Conservation (phyloP, 2,113 vertebrate genomes). For the Redunca redunca region DNA sequence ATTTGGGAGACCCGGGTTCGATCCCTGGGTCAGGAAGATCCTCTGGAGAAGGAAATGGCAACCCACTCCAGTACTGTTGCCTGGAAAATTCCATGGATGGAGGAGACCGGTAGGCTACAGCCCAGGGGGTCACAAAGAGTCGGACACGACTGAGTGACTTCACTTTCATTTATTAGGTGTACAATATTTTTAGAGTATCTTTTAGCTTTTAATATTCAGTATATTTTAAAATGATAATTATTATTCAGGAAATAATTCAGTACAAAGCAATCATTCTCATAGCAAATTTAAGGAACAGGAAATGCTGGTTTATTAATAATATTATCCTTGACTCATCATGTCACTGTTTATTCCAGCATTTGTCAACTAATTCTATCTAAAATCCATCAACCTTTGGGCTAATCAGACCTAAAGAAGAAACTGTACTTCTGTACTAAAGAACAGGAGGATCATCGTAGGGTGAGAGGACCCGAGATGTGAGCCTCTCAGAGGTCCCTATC, state of each 20-base stretch:
- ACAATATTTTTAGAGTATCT: not conserved
- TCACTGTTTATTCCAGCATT: not conserved
- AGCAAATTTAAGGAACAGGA: constrained; percentile 7
- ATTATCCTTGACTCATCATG: not conserved
- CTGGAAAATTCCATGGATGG: no score
- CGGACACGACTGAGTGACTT: no score
- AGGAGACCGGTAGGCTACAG: no score
- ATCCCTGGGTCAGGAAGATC: no score
- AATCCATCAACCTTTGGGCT: not conserved
- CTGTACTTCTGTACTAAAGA: not conserved
- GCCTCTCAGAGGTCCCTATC: not conserved
- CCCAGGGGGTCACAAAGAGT: no score
- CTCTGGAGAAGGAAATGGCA: no score
- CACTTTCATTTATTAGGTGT: not conserved
- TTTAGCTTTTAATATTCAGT: not conserved
- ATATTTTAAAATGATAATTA: constrained; percentile 10
- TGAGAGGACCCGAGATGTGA: not conserved
- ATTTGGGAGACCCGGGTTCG: no score
- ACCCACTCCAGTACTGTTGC: no score
- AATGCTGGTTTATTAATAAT: constrained; percentile 3
- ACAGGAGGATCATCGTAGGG: not conserved
- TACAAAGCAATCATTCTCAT: constrained; percentile 27
- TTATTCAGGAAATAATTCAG: constrained; percentile 32
- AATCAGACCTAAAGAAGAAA: not conserved
- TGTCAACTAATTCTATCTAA: not conserved